phyloP scores from a whole-genome alignment of 1,140 invertebrate genomes.

The Coptotermes formosanus region DNA sequence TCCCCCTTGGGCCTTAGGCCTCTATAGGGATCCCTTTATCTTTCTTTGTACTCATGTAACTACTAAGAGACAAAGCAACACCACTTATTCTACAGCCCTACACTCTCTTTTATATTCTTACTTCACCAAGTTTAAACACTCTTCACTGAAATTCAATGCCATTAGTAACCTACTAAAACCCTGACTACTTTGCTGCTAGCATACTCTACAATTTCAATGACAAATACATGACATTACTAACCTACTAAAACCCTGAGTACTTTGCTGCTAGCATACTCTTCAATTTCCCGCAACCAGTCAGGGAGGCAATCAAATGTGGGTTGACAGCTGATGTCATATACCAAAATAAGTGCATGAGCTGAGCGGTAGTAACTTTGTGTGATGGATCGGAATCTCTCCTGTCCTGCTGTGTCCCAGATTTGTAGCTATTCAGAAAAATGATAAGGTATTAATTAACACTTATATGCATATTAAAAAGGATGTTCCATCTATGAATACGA shows the following conservation, averaged over 20 bases:
- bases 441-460: no score
- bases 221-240: constrained; percentile 47
- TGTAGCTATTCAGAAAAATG: constrained; percentile 66
- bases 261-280: constrained; percentile 94
- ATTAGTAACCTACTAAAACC: constrained; percentile 79
- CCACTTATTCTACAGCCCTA: no score
- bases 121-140: no score
- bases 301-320: constrained; percentile 95
- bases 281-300: constrained; percentile 94
- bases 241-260: constrained; percentile 90
- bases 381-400: constrained; percentile 95
- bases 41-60: no score
- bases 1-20: no score
- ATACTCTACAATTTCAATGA: constrained; percentile 91
- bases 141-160: neutral
- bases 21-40: no score
- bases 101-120: no score
- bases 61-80: no score
- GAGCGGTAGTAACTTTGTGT: constrained; percentile 98
- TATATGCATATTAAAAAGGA: no score
- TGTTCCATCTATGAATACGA: no score
- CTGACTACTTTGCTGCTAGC: constrained; percentile 91
- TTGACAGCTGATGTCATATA: constrained; percentile 97
- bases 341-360: constrained; percentile 94
- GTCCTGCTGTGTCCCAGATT: constrained; percentile 98